These are phyloP conservation scores for Lamellibrachia columna DNA, from an alignment of 2,888 invertebrate species.

Conservation along the genomic window DNA sequence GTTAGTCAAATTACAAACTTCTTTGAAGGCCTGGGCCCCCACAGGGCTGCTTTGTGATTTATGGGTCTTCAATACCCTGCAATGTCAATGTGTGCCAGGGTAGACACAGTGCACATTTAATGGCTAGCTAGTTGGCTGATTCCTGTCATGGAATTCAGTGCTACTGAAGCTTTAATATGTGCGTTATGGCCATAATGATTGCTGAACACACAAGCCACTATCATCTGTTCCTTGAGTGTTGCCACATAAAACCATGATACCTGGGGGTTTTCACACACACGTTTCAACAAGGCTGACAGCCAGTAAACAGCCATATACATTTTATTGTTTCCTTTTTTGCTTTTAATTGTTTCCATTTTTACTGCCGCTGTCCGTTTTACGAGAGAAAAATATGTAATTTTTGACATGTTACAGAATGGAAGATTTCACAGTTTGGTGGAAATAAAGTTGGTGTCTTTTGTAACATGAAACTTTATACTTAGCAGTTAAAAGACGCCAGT, in stretches of 20 bases:
- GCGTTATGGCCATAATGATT: neutral
- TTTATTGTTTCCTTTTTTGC: neutral
- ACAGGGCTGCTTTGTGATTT: neutral
- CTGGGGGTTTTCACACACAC: neutral
- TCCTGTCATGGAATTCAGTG: neutral
- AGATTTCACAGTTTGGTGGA: neutral
- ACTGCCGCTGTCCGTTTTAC: neutral
- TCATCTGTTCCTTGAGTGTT: neutral
- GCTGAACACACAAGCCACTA: conserved; percentile 7
- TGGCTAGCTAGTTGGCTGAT: neutral
- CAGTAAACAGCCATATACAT: neutral
- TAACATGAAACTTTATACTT: neutral
- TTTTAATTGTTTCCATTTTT: neutral
- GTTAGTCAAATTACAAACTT: neutral
- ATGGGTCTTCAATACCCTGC: neutral
- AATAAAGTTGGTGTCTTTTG: neutral
- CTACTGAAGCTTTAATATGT: neutral
- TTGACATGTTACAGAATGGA: neutral
- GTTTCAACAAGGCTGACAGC: neutral
- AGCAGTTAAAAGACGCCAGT: neutral
- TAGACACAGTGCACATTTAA: neutral
- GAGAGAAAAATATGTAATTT: neutral
- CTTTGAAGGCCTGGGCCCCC: neutral
- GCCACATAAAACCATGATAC: neutral
- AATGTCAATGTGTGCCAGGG: neutral